Percentiles rank a stretch among this genome's conserved stretches.
These are phyloP conservation scores for Papilio protenor DNA, from an alignment of 2,888 invertebrate species.

Conservation along the genomic window DNA sequence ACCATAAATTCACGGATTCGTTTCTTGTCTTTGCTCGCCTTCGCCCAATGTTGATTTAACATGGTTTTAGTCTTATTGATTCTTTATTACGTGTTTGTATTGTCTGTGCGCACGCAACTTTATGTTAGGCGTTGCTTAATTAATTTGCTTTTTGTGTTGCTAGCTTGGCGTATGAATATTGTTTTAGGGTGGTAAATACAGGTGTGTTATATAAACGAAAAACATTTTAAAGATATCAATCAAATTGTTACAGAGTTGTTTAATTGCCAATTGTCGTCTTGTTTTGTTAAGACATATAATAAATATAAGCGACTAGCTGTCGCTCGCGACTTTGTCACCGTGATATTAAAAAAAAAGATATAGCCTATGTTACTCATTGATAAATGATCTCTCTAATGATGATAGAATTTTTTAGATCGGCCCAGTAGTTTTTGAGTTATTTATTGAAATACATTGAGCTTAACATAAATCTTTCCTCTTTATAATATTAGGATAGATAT, in stretches of 20 bases:
- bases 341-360: too few relatives aligned
- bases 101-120: constrained; percentile 78
- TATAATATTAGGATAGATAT: too few relatives aligned
- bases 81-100: constrained; percentile 78
- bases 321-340: too few relatives aligned
- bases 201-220: not conserved
- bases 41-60: constrained; percentile 84
- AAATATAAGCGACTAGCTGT: too few relatives aligned
- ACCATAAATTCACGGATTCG: constrained; percentile 82
- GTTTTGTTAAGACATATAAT: too few relatives aligned
- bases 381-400: too few relatives aligned
- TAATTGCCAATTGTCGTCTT: not conserved
- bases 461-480: too few relatives aligned
- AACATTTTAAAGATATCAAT: too few relatives aligned
- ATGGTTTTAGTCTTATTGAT: constrained; percentile 84
- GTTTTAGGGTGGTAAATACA: constrained; percentile 39
- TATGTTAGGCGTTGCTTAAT: constrained; percentile 67
- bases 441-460: too few relatives aligned
- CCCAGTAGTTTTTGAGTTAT: too few relatives aligned
- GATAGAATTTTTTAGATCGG: too few relatives aligned
- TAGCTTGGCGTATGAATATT: constrained; percentile 64
- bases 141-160: constrained; percentile 70
- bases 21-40: constrained; percentile 80
- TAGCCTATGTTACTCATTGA: too few relatives aligned
- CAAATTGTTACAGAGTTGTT: not conserved